A percentile compares a stretch with the other conserved stretches of the same genome.
Evolutionary conservation across 2,888 invertebrate species (phyloP).

Genomic region (Blastobasis adustella): DNA sequence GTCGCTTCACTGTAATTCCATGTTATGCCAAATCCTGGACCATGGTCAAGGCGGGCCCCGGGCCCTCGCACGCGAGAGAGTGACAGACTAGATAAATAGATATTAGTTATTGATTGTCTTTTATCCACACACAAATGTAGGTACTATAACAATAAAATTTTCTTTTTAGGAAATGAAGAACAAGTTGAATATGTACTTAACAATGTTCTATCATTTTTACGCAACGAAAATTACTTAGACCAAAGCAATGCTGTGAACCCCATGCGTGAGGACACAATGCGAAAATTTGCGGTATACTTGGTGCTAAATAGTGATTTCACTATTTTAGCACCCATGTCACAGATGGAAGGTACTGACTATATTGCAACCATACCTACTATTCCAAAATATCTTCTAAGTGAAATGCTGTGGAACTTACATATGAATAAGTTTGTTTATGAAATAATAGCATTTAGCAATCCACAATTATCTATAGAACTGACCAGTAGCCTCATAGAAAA

Average conservation of each 20-base stretch:
- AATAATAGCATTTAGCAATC: constrained; percentile 41
- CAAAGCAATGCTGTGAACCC: too few relatives aligned
- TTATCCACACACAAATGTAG: too few relatives aligned
- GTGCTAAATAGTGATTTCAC: constrained; percentile 49
- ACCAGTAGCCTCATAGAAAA: constrained; percentile 41
- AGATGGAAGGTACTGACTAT: constrained; percentile 42
- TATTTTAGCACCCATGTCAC: constrained; percentile 41
- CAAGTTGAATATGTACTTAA: constrained; percentile 38
- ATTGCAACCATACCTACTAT: constrained; percentile 43
- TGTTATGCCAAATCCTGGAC: background rate
- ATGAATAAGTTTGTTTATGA: constrained; percentile 50
- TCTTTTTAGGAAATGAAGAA: constrained; percentile 50
- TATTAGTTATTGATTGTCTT: constrained; percentile 17
- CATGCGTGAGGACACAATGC: constrained; percentile 16
- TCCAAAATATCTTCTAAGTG: constrained; percentile 52
- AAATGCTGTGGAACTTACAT: constrained; percentile 50
- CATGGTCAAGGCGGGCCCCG: too few relatives aligned
- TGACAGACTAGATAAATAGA: background rate
- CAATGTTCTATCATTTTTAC: constrained; percentile 23
- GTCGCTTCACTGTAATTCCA: background rate
- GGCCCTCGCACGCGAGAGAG: too few relatives aligned
- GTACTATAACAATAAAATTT: too few relatives aligned
- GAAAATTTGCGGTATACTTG: constrained; percentile 51
- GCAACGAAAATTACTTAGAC: constrained; percentile 26
- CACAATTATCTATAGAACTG: constrained; percentile 46